Conservation (phyloP, 1,140 invertebrate species). For the Drosophila subobscura region DNA sequence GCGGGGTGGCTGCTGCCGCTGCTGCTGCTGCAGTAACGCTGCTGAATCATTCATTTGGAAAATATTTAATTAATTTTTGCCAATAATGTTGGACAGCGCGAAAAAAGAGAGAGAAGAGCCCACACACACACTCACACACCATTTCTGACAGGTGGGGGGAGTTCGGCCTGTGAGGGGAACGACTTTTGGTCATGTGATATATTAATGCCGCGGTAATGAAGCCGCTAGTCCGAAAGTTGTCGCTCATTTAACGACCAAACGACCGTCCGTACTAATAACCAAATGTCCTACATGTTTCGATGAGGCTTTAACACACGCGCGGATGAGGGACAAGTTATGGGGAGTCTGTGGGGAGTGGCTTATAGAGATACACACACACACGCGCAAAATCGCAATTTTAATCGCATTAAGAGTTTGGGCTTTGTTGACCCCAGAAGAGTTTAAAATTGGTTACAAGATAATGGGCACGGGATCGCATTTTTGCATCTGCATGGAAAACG, state of each 20-base stretch:
- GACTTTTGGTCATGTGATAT: constrained; percentile 75
- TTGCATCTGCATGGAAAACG: too few species aligned
- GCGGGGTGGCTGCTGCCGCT: not conserved
- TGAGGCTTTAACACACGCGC: constrained; percentile 26
- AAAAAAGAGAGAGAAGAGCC: constrained; percentile 40
- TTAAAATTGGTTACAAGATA: too few species aligned
- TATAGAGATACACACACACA: not conserved
- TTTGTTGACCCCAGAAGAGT: too few species aligned
- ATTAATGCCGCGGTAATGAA: constrained; percentile 75
- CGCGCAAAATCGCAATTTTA: too few species aligned
- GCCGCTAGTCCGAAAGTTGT: constrained; percentile 56
- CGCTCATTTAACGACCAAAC: constrained; percentile 67
- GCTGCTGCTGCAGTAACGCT: constrained; percentile 43
- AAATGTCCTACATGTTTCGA: constrained; percentile 19
- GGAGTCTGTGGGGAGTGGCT: constrained; percentile 4
- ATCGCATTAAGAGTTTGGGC: too few species aligned
- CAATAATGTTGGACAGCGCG: constrained; percentile 75
- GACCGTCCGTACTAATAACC: constrained; percentile 29
- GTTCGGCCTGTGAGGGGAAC: constrained; percentile 8
- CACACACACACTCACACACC: constrained; percentile 46
- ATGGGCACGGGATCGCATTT: too few species aligned
- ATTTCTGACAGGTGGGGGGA: constrained; percentile 52
- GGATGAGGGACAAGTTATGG: constrained; percentile 2
- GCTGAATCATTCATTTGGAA: constrained; percentile 82
- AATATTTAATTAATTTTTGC: constrained; percentile 83